Conservation (phyloP, 2,113 vertebrate genomes). For the Oncorhynchus kisutch region DNA sequence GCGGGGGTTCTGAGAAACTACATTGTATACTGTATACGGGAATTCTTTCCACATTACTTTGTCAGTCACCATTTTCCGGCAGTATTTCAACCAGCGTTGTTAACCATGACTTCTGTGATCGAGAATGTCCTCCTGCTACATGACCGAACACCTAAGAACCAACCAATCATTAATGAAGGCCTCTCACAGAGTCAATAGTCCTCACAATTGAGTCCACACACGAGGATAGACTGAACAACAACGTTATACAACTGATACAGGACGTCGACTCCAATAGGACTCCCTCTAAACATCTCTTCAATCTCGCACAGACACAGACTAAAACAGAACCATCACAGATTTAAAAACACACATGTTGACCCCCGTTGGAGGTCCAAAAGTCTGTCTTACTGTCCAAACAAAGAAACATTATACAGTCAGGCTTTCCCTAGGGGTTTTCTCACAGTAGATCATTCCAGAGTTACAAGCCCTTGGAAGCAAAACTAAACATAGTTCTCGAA, state of each 20-base stretch:
- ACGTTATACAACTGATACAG: background rate
- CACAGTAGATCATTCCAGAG: no score
- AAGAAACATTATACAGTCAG: background rate
- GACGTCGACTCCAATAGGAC: background rate
- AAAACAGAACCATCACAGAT: background rate
- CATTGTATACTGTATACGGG: no score
- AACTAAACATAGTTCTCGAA: no score
- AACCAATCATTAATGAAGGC: background rate
- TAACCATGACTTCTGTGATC: background rate
- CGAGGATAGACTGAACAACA: background rate
- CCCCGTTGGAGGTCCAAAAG: constrained; percentile 8
- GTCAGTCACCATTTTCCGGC: background rate
- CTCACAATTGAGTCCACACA: background rate
- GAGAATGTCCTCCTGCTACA: background rate
- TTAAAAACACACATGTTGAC: background rate
- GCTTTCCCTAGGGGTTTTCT: no score
- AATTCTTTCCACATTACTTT: no score
- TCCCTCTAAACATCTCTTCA: background rate
- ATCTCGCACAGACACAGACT: background rate
- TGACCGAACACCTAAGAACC: background rate
- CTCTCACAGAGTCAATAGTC: background rate
- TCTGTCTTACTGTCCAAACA: constrained; percentile 15
- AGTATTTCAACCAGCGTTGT: background rate
- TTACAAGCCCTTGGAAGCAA: no score
- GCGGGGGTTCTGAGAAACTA: no score